These are phyloP conservation scores for Eriocheir sinensis DNA, from an alignment of 1,140 invertebrate species.

Conservation along the genomic window DNA sequence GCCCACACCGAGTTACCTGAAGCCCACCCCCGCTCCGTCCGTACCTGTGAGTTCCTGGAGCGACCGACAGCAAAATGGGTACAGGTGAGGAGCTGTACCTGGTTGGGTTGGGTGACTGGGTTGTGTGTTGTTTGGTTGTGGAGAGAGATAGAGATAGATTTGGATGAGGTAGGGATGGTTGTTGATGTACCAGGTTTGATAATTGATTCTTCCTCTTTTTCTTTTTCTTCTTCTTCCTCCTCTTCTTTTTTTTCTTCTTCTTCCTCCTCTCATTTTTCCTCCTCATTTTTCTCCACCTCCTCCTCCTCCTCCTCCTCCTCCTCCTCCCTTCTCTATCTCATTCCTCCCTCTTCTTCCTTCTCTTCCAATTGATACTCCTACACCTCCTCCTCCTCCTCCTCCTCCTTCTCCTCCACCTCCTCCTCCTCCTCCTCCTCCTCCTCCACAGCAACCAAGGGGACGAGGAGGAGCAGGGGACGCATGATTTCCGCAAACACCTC, in stretches of 20 bases:
- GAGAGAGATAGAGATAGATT: too few species aligned
- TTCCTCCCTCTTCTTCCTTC: background rate
- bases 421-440: background rate
- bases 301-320: background rate
- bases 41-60: constrained; percentile 67
- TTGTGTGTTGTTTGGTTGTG: too few species aligned
- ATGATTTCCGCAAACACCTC: constrained; percentile 63
- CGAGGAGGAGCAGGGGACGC: constrained; percentile 26
- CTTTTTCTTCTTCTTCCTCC: background rate
- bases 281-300: background rate
- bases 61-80: constrained; percentile 68
- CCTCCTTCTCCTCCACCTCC: background rate
- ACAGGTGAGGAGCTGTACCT: constrained; percentile 54
- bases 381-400: too few species aligned
- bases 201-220: background rate
- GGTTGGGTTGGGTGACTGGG: too few species aligned
- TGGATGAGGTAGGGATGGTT: too few species aligned
- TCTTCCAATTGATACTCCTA: too few species aligned
- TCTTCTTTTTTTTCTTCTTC: too few species aligned
- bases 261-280: too few species aligned
- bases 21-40: constrained; percentile 1
- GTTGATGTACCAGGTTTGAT: too few species aligned
- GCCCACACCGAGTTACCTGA: constrained; percentile 41
- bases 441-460: background rate
- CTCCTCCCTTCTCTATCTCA: background rate